Base-by-base conservation (phyloP, 2,888 invertebrate genomes). In the Gymnosoma rotundatum region DNA sequence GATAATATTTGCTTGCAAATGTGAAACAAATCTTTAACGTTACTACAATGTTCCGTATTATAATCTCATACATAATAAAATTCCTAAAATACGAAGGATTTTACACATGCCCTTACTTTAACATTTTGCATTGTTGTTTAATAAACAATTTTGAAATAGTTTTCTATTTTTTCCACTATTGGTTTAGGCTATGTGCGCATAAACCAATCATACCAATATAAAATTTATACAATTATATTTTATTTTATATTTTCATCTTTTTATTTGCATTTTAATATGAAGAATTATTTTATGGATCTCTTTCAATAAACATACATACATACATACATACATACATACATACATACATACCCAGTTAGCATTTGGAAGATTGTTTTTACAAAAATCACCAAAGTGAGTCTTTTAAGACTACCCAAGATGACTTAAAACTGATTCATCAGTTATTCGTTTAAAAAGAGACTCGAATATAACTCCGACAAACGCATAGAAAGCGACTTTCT, bases 241-340 rank as follows among this genome's bases (percentile, higher is more conserved):
- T 61, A 60, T 61, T 67, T 60, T 16, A 58, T 64, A 56, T 63
- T 48, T 70, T 38, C 42, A 66, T 66, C 56, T 50, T 58, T 21
- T 42, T 61, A 50, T 50, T 73, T 73, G 58, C 36, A 42, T 64
- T 42, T 73, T 63, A 73, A 80, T 80, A 80, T 67, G 79, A 81
- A 74, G 75, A 63, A 75, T 50, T 75, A 63, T 25, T 75, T 58
- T 63, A 75, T 50, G 25, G 56, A 10, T 12, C 6, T 42, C 12
- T 42, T 2, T 12, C 12, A 42, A 12, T 7, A 42, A 2, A 42
- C 42, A 42, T 12, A 12, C 2, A 42, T 12, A 42, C 12, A 12
- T 6, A 0, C 10, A 10, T 42, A 12, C 10, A 10, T 42, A 12
- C 42, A 42, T 12, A n/a, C n/a, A n/a, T n/a, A n/a, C n/a, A n/a